Evolutionary conservation across 1,140 invertebrate species (phyloP).

Genomic region (Acyrthosiphon pisum): DNA sequence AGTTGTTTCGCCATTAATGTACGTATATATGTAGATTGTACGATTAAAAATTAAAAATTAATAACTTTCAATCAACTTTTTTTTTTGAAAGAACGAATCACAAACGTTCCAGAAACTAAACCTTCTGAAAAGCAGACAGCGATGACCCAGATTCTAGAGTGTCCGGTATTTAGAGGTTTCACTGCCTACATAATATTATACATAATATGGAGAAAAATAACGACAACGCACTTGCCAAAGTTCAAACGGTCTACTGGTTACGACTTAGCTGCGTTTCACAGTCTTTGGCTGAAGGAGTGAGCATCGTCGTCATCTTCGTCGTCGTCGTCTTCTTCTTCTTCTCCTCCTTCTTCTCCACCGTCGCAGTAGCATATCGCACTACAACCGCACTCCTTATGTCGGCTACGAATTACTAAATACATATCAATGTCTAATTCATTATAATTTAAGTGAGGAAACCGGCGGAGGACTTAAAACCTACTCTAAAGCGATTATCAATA

Average conservation of each 20-base stretch:
- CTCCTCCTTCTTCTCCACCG: neutral
- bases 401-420: neutral
- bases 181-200: too few relatives aligned
- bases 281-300: neutral
- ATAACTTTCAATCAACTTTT: too few relatives aligned
- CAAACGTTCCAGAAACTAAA: too few relatives aligned
- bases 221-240: neutral
- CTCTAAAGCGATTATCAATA: neutral
- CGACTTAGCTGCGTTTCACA: neutral
- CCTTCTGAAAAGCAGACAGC: too few relatives aligned
- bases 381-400: neutral
- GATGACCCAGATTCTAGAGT: too few relatives aligned
- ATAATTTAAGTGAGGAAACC: neutral
- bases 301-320: neutral
- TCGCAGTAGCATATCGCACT: neutral
- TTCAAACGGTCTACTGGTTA: neutral
- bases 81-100: too few relatives aligned
- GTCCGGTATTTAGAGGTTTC: too few relatives aligned
- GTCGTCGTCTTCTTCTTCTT: neutral
- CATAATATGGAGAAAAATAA: neutral
- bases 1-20: too few relatives aligned
- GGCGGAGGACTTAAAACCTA: neutral
- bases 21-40: too few relatives aligned
- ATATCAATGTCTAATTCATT: neutral
- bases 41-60: too few relatives aligned